These are phyloP conservation scores for Parnassius orleans DNA, from an alignment of 2,888 invertebrate genomes.

Conservation along the genomic window DNA sequence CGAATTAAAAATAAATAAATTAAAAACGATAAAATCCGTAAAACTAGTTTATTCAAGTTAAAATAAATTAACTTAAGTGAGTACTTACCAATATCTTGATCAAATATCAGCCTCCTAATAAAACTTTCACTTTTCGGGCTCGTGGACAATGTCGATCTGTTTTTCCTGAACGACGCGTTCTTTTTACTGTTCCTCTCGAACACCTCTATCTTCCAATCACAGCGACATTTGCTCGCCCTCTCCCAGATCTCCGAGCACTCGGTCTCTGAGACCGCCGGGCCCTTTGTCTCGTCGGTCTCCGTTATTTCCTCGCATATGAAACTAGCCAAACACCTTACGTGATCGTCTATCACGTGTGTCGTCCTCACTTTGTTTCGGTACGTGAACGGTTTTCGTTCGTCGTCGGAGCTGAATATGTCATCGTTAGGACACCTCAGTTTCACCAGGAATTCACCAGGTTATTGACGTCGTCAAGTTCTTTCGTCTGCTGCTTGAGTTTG, in stretches of 20 bases:
- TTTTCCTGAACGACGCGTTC: constrained; percentile 77
- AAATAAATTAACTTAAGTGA: background rate
- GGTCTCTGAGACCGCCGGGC: constrained; percentile 78
- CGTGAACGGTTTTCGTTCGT: constrained; percentile 59
- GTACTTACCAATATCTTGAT: constrained; percentile 68
- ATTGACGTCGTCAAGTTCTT: constrained; percentile 65
- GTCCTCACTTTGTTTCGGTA: constrained; percentile 56
- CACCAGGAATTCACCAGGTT: constrained; percentile 56
- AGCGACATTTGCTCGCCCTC: constrained; percentile 79
- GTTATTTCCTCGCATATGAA: constrained; percentile 68
- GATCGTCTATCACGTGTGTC: constrained; percentile 56
- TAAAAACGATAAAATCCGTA: no score
- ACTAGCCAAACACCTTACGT: constrained; percentile 68
- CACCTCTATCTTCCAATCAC: constrained; percentile 81
- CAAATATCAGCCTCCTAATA: constrained; percentile 68
- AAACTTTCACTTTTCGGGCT: constrained; percentile 68
- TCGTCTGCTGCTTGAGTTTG: constrained; percentile 76
- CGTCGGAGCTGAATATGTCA: constrained; percentile 82
- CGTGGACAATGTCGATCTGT: constrained; percentile 70
- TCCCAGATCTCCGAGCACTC: constrained; percentile 82
- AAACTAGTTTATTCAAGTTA: no score
- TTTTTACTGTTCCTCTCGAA: constrained; percentile 75
- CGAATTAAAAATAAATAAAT: no score
- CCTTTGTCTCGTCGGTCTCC: constrained; percentile 56
- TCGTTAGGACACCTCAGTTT: constrained; percentile 69